Conservation (phyloP, 2,888 invertebrate genomes). For the Drosophila infuscata region DNA sequence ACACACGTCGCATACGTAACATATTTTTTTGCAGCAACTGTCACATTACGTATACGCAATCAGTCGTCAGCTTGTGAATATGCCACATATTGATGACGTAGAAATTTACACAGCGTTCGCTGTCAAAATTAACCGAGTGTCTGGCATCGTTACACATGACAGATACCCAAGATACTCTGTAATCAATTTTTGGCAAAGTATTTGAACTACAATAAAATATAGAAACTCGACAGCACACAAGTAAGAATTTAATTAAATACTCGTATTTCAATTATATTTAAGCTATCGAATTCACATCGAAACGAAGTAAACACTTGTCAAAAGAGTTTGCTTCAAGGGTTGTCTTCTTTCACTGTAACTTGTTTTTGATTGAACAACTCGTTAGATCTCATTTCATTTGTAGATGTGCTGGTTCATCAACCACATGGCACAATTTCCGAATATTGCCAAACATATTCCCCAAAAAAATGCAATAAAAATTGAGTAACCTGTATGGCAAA, state of each 20-base stretch:
- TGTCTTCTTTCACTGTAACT: slow-evolving; percentile 51
- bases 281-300: background rate
- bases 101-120: slow-evolving; percentile 27
- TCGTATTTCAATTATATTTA: background rate
- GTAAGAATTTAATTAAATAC: background rate
- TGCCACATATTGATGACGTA: slow-evolving; percentile 62
- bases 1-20: slow-evolving; percentile 67
- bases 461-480: slow-evolving; percentile 8
- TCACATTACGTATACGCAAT: slow-evolving; percentile 81
- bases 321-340: slow-evolving; percentile 56
- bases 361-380: slow-evolving; percentile 63
- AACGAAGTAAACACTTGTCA: slow-evolving; percentile 2
- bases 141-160: no score
- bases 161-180: slow-evolving; percentile 15
- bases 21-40: slow-evolving; percentile 63
- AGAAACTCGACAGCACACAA: background rate
- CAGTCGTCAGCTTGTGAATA: slow-evolving; percentile 58
- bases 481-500: background rate
- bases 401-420: slow-evolving; percentile 16
- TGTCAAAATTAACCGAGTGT: slow-evolving; percentile 42
- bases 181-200: background rate
- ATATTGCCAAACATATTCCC: slow-evolving; percentile 39
- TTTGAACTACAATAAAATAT: background rate
- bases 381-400: slow-evolving; percentile 37
- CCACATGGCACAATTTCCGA: slow-evolving; percentile 22